Evolutionary conservation across 2,113 vertebrate species (phyloP), one percentile per base, ranked within the genome.

Genomic region (Colistium nudipinnis): DNA sequence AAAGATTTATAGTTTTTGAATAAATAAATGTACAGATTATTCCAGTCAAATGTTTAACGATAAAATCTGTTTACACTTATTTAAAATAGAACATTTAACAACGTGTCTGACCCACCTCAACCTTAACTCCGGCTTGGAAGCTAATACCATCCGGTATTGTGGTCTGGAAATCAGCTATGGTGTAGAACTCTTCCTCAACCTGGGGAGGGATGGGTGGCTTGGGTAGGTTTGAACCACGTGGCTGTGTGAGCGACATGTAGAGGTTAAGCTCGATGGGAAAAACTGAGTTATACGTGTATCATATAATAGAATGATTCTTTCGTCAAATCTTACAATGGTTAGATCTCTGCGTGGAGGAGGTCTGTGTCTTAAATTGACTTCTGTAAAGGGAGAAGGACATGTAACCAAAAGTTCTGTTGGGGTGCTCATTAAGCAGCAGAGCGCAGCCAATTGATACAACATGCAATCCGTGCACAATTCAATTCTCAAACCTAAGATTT

Each of bases 81-180:
- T 16, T 38, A 38, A 38, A 10, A 39, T 31, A 16, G 2, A 39
- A 2, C n/a, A 33, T 62, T 5, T 24, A 4, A 0, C 13, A 3
- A n/a, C n/a, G 5, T 30, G 48, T 28, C 12, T 35, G 19, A 38
- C 94, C 87, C 70, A 98, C 98, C 95, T 99, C 98, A 1, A 98
- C 96, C 93, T 99, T 99, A 67, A 98, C 78, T 63, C 98, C 97
- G 0, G 97, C 97, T 83, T 96, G 96, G 91, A 99, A 99, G 85
- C 98, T 99, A 82, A 99, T 99, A 11, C 98, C 98, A 0, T 99
- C 98, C 0, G 96, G 97, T 68, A 99, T 99, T 67, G 93, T 99
- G 25, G 98, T 99, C 91, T 99, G 98, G 92, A 99, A 99, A 71
- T 99, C 96, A 4, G 98, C 96, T 0, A 99, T 99, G 73, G 98